Evolutionary conservation across 2,113 vertebrate genomes (phyloP).

Genomic region (Eretmochelys imbricata): DNA sequence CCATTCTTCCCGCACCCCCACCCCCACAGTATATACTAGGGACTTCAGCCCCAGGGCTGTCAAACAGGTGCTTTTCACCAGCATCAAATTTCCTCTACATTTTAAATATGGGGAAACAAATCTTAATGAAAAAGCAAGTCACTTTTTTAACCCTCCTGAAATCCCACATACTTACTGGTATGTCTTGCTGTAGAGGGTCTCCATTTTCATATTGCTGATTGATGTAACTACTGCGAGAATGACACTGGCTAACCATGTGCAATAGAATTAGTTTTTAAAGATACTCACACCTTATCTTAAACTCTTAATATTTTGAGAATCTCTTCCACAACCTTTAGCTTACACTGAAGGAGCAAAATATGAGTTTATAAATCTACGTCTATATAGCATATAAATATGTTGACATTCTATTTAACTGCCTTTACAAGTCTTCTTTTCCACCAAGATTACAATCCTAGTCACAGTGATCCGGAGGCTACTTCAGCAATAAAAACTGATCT

Average conservation of each 20-base stretch:
- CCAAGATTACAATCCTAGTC: background rate
- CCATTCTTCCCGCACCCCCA: too few species aligned
- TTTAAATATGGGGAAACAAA: background rate
- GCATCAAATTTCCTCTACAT: background rate
- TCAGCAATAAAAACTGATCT: background rate
- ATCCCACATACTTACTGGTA: background rate
- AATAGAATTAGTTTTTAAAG: conserved; percentile 3
- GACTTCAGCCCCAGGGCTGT: background rate
- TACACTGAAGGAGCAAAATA: background rate
- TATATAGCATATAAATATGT: background rate
- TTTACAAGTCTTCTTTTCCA: conserved; percentile 20
- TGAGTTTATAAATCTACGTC: background rate
- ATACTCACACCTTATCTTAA: background rate
- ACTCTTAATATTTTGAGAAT: background rate
- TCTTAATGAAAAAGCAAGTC: background rate
- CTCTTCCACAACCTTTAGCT: background rate
- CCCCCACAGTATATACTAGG: background rate
- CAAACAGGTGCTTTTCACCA: background rate
- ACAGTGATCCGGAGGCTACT: background rate
- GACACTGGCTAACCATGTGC: background rate
- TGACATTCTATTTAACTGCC: background rate
- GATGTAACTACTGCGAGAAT: background rate
- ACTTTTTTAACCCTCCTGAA: background rate
- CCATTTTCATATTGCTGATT: background rate
- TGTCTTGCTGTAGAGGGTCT: background rate